Evolutionary conservation across 2,888 invertebrate species (phyloP), one percentile per base, ranked within the genome.

Genomic region (Alsophila aescularia): DNA sequence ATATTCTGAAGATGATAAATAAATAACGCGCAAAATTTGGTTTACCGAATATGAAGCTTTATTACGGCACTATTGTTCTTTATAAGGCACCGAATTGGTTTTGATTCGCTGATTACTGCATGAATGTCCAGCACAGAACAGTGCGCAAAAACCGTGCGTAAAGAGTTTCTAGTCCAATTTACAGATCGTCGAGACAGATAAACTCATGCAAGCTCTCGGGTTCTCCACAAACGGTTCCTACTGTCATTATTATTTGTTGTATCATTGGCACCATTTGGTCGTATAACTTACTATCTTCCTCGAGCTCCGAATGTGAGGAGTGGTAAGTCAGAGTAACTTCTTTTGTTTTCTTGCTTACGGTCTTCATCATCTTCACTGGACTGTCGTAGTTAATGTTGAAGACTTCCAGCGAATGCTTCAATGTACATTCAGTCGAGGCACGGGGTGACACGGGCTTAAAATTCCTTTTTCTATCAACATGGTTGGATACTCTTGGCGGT

Each of bases 381-480:
- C n/a, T 40, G 1, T 32, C 37, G 12, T 48, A 43, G 12, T 53
- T 27, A 8, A 37, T 3, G 4, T 37, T 42, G 5, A 29, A 32
- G 2, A 53, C 53, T 34, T 48, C 37, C 12, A 53, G 8, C 1
- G 53, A 53, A 39, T 48, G 32, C n/a, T 48, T 48, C 6, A 48
- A 53, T 3, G 0, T 8, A 0, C 29, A 15, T n/a, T 42, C 21
- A 42, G 31, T 15, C 1, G 18, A 12, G 4, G 12, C 2, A 12
- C 7, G 24, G 1, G 24, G 24, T 7, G 14, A 0, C 1, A 8
- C 21, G 1, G 7, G 3, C 15, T 36, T 36, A 1, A 10, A 3
- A 8, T 10, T 3, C 10, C 21, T 36, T 50, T 6, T 42, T 37
- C 7, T 36, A 10, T 1, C 4, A 8, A 24, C 24, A 1, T 49